A percentile compares a stretch with the other conserved stretches of the same genome.
These are phyloP conservation scores for Amaurobius ferox DNA, from an alignment of 2,888 invertebrate genomes.

Conservation along the genomic window DNA sequence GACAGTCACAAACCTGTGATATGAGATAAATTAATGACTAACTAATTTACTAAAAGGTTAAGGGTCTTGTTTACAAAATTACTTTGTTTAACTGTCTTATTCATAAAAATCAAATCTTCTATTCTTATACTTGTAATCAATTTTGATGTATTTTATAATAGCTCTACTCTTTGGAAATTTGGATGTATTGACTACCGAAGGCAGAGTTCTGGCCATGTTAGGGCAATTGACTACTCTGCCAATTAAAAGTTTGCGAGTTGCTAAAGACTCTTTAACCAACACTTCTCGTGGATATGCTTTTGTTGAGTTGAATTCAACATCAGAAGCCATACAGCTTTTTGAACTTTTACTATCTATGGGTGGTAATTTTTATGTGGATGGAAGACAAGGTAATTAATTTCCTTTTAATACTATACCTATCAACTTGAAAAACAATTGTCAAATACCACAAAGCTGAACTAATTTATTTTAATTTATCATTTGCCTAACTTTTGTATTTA, in stretches of 20 bases:
- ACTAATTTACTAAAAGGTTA: no score
- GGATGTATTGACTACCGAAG: conserved; percentile 95
- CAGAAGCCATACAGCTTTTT: conserved; percentile 88
- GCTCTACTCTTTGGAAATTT: conserved; percentile 91
- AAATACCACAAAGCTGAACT: no score
- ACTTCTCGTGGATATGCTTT: conserved; percentile 89
- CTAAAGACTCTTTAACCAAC: conserved; percentile 89
- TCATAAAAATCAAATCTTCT: no score
- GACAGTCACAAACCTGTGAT: no score
- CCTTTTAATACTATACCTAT: no score
- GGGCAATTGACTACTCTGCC: conserved; percentile 82
- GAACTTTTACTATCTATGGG: conserved; percentile 82
- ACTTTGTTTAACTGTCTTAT: no score
- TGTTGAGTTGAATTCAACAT: conserved; percentile 87
- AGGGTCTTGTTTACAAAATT: no score
- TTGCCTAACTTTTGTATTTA: no score
- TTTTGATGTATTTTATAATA: conserved; percentile 77
- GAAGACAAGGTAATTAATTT: conserved; percentile 78
- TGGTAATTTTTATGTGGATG: conserved; percentile 81
- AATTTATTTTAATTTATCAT: no score
- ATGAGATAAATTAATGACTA: no score
- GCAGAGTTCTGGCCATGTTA: conserved; percentile 89
- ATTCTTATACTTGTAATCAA: no score
- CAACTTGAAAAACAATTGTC: no score
- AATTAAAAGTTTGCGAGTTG: conserved; percentile 89